These are phyloP conservation scores for Petrocephalus schoutedeni DNA, from an alignment of 2,797 vertebrate genomes.

Conservation along the genomic window DNA sequence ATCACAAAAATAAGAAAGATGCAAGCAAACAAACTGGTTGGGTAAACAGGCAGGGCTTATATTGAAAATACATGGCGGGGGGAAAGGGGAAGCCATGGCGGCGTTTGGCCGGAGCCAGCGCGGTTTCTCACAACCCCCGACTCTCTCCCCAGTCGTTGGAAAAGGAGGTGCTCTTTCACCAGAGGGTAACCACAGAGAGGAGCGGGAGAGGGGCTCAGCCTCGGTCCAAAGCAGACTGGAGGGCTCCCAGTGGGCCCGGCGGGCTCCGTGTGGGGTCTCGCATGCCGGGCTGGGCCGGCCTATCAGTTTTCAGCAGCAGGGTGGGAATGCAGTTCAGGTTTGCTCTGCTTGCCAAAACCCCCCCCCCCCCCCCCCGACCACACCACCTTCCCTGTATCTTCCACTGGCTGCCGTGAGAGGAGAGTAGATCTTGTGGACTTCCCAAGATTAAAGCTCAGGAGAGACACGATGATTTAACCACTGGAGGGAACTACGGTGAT, in stretches of 20 bases:
- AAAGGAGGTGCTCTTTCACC: constrained; percentile 19
- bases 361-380: constrained; percentile 8
- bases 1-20: constrained; percentile 56
- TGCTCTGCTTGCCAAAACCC: constrained; percentile 55
- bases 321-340: constrained; percentile 53
- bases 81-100: constrained; percentile 55
- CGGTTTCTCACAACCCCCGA: constrained; percentile 27
- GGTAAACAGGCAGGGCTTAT: constrained; percentile 67
- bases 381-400: constrained; percentile 4
- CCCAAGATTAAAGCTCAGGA: constrained; percentile 35
- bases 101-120: constrained; percentile 23
- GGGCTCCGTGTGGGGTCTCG: constrained; percentile 61
- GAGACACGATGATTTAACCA: background rate
- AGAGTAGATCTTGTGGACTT: constrained; percentile 43
- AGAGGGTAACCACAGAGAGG: constrained; percentile 25
- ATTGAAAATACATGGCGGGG: constrained; percentile 68
- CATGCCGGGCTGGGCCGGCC: constrained; percentile 50
- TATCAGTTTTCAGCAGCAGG: constrained; percentile 62
- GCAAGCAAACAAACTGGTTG: constrained; percentile 37
- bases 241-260: constrained; percentile 35
- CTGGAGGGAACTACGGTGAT: background rate
- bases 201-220: constrained; percentile 28
- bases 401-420: constrained; percentile 39
- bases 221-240: constrained; percentile 5
- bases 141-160: constrained; percentile 23